These are phyloP conservation scores for Podargus strigoides DNA, from an alignment of 2,797 vertebrate genomes.

Conservation along the genomic window DNA sequence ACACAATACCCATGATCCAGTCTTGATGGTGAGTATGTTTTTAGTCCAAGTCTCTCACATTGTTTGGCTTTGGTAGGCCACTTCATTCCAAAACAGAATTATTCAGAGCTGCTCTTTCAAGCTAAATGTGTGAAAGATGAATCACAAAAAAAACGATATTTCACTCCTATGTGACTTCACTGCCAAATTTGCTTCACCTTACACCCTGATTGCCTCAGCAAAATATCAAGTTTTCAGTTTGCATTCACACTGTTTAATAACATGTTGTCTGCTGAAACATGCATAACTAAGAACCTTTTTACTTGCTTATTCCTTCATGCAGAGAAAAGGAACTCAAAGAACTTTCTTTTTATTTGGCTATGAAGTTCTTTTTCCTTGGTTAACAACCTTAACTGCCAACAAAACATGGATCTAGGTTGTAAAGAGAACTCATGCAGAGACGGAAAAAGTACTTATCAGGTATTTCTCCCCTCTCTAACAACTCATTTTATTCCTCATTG, in stretches of 20 bases:
- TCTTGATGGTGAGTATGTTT: not conserved
- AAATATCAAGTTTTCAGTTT: constrained; percentile 1
- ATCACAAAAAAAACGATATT: not conserved
- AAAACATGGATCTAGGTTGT: not conserved
- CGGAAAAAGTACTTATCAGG: not conserved
- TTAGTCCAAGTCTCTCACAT: not conserved
- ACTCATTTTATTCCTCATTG: not conserved
- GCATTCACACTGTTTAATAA: not conserved
- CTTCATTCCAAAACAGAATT: not conserved
- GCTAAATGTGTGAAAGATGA: not conserved
- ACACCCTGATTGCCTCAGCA: not conserved
- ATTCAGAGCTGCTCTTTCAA: not conserved
- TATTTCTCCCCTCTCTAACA: not conserved
- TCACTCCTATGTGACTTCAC: not conserved
- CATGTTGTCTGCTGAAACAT: not conserved
- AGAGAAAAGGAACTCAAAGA: not conserved
- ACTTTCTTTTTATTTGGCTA: not conserved
- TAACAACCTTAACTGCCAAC: not conserved
- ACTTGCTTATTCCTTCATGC: not conserved
- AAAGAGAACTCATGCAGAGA: not conserved
- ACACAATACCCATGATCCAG: not conserved
- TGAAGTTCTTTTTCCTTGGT: not conserved
- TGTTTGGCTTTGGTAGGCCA: not conserved
- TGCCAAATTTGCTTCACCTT: not conserved
- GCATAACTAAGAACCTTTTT: not conserved